Evolutionary conservation across 2,888 invertebrate species (phyloP).

Genomic region (Eutolmus rufibarbis): DNA sequence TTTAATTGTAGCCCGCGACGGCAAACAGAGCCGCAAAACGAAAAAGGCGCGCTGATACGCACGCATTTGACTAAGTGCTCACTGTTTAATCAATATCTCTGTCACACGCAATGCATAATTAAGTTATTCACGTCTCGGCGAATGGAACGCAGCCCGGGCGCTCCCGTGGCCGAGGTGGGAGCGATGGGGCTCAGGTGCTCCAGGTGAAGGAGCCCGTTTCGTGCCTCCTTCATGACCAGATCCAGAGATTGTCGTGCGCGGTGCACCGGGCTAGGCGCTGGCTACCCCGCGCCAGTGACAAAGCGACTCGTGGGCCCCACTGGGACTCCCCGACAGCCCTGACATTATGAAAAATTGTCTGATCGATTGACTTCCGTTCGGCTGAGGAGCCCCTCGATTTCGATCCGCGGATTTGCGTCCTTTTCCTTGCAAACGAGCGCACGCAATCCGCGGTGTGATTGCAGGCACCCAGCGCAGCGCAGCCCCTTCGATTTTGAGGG

Average conservation of each 20-base stretch:
- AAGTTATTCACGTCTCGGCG: slow-evolving; percentile 50
- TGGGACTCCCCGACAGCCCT: background rate
- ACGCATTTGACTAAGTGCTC: slow-evolving; percentile 54
- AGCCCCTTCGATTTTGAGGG: background rate
- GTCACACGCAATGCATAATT: slow-evolving; percentile 53
- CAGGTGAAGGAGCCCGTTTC: slow-evolving; percentile 2
- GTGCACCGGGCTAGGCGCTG: background rate
- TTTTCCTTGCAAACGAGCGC: background rate
- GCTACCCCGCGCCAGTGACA: background rate
- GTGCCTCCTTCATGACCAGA: background rate
- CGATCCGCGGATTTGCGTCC: background rate
- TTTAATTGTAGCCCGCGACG: slow-evolving; percentile 42
- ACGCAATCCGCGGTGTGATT: slow-evolving; percentile 24
- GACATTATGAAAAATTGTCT: slow-evolving; percentile 38
- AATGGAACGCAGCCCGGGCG: background rate
- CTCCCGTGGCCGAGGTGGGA: background rate
- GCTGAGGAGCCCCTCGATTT: background rate
- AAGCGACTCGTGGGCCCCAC: slow-evolving; percentile 24
- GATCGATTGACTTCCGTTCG: slow-evolving; percentile 35
- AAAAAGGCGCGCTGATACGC: slow-evolving; percentile 47
- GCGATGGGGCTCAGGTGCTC: background rate
- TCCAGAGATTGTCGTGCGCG: background rate
- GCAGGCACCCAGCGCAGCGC: background rate
- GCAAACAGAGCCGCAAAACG: background rate
- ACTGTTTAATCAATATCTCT: slow-evolving; percentile 53